Percentiles rank a stretch among this genome's conserved stretches.
phyloP scores from a whole-genome alignment of 2,797 vertebrate genomes.

The Prionace glauca region DNA sequence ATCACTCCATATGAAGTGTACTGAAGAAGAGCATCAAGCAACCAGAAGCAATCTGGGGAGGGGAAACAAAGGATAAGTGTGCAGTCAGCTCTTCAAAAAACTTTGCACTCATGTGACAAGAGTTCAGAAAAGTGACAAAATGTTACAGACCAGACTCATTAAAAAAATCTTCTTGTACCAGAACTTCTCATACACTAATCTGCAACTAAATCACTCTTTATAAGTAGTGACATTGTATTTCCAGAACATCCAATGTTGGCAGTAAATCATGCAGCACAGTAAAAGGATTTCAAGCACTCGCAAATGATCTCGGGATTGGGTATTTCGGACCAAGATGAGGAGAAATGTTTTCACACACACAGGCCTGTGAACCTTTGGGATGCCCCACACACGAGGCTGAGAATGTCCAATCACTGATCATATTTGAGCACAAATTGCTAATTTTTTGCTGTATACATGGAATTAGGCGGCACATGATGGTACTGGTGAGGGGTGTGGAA shows the following conservation, averaged over 20 bases:
- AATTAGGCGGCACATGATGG: background rate
- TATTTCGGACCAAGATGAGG: background rate
- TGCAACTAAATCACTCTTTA: no score
- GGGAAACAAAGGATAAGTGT: background rate
- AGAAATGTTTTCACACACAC: background rate
- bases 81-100: background rate
- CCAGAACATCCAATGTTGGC: no score
- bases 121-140: background rate
- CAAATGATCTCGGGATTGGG: background rate
- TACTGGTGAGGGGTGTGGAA: background rate
- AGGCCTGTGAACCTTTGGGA: background rate
- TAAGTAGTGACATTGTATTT: background rate
- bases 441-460: background rate
- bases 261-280: background rate
- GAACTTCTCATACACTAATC: background rate
- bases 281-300: background rate
- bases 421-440: background rate
- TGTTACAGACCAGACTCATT: background rate
- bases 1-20: slow-evolving; percentile 89
- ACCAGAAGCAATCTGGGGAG: slow-evolving; percentile 88
- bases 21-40: slow-evolving; percentile 88
- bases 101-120: background rate
- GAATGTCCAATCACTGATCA: background rate
- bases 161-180: background rate
- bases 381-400: background rate